Evolutionary conservation across 2,113 vertebrate species (phyloP).

Genomic region (Rhegmatorhina hoffmannsi): DNA sequence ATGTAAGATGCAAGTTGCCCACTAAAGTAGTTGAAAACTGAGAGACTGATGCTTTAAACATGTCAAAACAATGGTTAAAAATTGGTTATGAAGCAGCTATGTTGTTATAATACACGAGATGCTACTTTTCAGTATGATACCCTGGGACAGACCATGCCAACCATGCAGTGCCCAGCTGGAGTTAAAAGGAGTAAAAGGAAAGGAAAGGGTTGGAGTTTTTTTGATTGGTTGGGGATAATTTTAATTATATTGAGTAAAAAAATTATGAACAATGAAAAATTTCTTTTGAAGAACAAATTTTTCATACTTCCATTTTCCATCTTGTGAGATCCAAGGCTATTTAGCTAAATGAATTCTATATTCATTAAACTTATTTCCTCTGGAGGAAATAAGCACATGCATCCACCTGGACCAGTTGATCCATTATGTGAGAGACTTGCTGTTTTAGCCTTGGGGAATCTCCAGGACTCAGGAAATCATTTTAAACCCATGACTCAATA

Average conservation of each 20-base stretch:
- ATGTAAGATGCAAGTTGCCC: not conserved
- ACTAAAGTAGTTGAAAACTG: not conserved
- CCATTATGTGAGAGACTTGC: conserved; percentile 50
- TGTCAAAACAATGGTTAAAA: not conserved
- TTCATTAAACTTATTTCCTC: conserved; percentile 71
- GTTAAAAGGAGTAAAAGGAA: not conserved
- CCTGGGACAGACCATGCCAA: not conserved
- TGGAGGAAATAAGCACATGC: conserved; percentile 61
- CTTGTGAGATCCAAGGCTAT: conserved; percentile 22
- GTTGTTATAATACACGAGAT: not conserved
- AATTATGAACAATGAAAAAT: not conserved
- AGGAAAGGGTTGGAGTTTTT: not conserved
- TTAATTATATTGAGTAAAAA: not conserved
- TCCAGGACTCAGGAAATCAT: conserved; percentile 64
- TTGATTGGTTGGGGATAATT: not conserved
- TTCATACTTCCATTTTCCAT: not conserved
- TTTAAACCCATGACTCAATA: conserved; percentile 60
- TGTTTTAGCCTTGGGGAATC: conserved; percentile 66
- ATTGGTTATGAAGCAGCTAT: not conserved
- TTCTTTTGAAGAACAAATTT: not conserved
- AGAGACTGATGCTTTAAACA: not conserved
- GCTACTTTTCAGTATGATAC: not conserved
- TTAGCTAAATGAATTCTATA: conserved; percentile 31
- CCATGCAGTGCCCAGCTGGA: not conserved
- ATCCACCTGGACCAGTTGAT: conserved; percentile 50